phyloP scores from a whole-genome alignment of 2,797 vertebrate species.

The Sebastes hubbsi region DNA sequence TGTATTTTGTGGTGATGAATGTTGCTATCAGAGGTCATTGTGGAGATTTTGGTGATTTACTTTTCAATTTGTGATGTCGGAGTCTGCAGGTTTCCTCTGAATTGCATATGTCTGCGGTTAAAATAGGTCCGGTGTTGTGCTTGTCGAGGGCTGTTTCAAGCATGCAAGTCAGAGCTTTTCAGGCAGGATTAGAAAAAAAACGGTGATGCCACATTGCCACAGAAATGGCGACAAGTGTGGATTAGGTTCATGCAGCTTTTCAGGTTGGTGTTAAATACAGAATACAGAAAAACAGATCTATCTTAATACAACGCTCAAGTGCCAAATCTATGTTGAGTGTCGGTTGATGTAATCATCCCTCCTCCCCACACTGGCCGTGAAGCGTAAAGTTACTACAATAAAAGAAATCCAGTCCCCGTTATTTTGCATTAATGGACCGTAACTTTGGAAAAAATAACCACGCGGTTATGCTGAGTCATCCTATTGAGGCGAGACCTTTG shows the following conservation, averaged over 20 bases:
- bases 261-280: not conserved
- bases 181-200: not conserved
- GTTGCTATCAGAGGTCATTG: not conserved
- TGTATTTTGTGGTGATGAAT: conserved; percentile 1
- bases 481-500: not conserved
- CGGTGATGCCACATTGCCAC: not conserved
- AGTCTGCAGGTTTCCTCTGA: not conserved
- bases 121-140: not conserved
- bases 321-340: not conserved
- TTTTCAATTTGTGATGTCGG: not conserved
- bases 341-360: not conserved
- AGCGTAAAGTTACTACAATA: not conserved
- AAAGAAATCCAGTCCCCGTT: not conserved
- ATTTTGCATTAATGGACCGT: not conserved
- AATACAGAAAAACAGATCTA: not conserved
- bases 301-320: not conserved
- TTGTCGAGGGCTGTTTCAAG: not conserved
- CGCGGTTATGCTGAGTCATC: not conserved
- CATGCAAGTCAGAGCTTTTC: not conserved
- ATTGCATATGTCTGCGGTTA: not conserved
- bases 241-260: not conserved
- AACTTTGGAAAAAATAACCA: not conserved
- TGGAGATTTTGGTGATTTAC: not conserved
- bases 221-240: not conserved
- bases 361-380: not conserved